Evolutionary conservation across 2,888 invertebrate genomes (phyloP).

Genomic region (Ypsolopha scabrella): DNA sequence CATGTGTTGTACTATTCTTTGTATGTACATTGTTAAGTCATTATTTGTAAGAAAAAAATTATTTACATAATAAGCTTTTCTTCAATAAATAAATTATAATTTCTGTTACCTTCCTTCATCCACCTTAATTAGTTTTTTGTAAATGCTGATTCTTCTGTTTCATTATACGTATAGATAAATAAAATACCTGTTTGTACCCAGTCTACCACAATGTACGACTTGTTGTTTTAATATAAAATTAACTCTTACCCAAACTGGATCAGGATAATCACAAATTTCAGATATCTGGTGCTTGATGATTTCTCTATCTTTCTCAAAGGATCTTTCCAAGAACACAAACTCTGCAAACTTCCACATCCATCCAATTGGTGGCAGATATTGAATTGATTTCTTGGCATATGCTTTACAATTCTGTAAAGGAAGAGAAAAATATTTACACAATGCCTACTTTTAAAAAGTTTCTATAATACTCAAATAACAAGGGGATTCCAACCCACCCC

Average conservation of each 20-base stretch:
- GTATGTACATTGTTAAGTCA: too few relatives aligned
- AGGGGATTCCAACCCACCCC: constrained; percentile 73
- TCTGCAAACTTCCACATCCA: constrained; percentile 98
- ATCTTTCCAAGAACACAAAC: constrained; percentile 92
- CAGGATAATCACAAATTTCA: constrained; percentile 88
- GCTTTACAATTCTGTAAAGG: constrained; percentile 89
- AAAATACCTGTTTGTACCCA: too few relatives aligned
- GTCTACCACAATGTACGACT: too few relatives aligned
- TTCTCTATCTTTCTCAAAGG: constrained; percentile 90
- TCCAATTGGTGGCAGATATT: constrained; percentile 91
- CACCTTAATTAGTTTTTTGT: too few relatives aligned
- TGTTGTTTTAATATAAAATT: background rate
- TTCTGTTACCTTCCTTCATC: too few relatives aligned
- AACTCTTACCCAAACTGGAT: constrained; percentile 82
- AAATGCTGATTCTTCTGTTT: too few relatives aligned
- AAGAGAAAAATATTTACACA: background rate
- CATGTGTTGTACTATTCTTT: too few relatives aligned
- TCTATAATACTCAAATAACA: background rate
- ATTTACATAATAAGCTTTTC: too few relatives aligned
- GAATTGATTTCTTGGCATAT: constrained; percentile 92
- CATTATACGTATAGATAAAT: too few relatives aligned
- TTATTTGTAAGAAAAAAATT: too few relatives aligned
- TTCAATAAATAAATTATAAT: too few relatives aligned
- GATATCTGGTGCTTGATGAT: constrained; percentile 84
- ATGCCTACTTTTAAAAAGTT: too few relatives aligned